phyloP scores from a whole-genome alignment of 1,140 invertebrate genomes.

The Meloidogyne chitwoodi region DNA sequence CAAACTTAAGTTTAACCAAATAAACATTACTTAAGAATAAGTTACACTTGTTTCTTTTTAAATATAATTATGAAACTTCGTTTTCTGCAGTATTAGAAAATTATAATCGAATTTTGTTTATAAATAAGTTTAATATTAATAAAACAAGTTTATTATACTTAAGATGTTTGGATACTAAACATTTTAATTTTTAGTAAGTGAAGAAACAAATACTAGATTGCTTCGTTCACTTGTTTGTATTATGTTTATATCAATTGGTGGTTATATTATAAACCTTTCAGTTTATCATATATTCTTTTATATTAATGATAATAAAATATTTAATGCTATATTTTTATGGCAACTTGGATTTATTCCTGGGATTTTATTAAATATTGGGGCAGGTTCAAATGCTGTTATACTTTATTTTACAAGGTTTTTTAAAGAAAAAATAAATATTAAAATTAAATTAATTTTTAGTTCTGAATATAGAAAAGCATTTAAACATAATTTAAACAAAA shows the following conservation, averaged over 20 bases:
- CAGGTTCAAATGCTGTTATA: conserved; percentile 3
- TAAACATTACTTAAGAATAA: no score
- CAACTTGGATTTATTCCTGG: conserved; percentile 10
- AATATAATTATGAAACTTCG: no score
- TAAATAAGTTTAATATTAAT: no score
- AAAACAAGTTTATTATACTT: no score
- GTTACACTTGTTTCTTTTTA: no score
- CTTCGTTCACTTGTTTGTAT: conserved; percentile 13
- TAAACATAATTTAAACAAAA: background rate
- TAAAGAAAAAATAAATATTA: background rate
- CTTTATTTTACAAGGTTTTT: conserved; percentile 10
- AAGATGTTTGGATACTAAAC: no score
- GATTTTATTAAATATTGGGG: conserved; percentile 1
- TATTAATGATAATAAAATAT: background rate
- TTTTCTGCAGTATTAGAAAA: no score
- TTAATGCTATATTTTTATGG: background rate
- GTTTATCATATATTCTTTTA: conserved; percentile 2
- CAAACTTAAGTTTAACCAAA: no score
- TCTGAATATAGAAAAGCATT: background rate
- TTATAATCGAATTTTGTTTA: no score
- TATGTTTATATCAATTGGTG: conserved; percentile 1
- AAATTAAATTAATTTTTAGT: background rate
- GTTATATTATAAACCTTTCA: conserved; percentile 5
- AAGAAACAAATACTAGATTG: conserved; percentile 12
- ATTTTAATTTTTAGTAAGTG: conserved; percentile 9